Conservation (phyloP, 2,797 vertebrate genomes). For the Adrianichthys oophorus region DNA sequence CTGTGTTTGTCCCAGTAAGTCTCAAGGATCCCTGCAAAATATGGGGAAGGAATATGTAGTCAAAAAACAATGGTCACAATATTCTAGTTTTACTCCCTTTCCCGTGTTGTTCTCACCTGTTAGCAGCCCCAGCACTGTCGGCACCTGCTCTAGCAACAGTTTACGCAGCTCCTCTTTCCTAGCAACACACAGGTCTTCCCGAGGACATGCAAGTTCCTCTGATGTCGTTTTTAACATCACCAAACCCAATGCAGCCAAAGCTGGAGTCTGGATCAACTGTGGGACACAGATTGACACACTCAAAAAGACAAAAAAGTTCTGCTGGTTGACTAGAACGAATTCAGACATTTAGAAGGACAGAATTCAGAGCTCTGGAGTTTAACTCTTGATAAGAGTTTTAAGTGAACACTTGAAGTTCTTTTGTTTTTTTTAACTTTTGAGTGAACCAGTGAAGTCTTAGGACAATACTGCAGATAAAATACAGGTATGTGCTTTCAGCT, state of each 20-base stretch:
- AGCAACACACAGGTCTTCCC: constrained; percentile 93
- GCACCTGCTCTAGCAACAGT: constrained; percentile 94
- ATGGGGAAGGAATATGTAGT: background rate
- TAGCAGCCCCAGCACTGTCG: constrained; percentile 90
- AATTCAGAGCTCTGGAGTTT: background rate
- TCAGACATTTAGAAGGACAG: background rate
- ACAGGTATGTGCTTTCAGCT: too few species aligned
- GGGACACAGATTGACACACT: constrained; percentile 9
- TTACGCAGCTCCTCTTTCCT: constrained; percentile 96
- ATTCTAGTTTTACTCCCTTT: background rate
- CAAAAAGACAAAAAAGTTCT: background rate
- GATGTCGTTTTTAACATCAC: constrained; percentile 97
- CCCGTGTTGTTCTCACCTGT: constrained; percentile 78
- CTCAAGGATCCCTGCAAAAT: constrained; percentile 88
- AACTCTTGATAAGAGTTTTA: background rate
- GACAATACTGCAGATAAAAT: too few species aligned
- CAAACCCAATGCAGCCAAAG: constrained; percentile 88
- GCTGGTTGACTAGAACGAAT: too few species aligned
- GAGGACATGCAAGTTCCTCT: constrained; percentile 94
- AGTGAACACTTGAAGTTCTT: background rate
- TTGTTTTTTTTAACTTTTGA: too few species aligned
- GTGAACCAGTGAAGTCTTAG: background rate
- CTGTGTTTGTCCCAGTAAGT: constrained; percentile 98
- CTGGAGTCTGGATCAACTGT: constrained; percentile 93
- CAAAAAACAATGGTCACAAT: background rate